Evolutionary conservation across 1,140 invertebrate species (phyloP).

Genomic region (Megalonaias nervosa): DNA sequence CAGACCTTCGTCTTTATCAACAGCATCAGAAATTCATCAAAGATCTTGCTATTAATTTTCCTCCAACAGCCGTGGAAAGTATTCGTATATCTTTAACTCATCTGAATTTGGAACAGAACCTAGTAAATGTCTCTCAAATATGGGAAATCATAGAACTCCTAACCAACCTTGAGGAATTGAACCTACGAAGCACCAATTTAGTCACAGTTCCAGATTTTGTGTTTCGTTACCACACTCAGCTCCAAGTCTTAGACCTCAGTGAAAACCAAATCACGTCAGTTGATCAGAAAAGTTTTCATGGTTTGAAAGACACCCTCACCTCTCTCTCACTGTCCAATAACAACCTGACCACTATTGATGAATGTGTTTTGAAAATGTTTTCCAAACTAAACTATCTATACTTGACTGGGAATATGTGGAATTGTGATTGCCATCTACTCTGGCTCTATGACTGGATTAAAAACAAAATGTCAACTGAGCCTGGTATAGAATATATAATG

Average conservation of each 20-base stretch:
- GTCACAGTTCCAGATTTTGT: conserved; percentile 39
- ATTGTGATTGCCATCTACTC: conserved; percentile 51
- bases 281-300: conserved; percentile 35
- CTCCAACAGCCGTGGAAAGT: conserved; percentile 20
- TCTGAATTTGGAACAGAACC: conserved; percentile 26
- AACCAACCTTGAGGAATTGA: conserved; percentile 28
- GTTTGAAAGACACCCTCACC: conserved; percentile 40
- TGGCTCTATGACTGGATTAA: conserved; percentile 49
- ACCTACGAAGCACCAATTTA: conserved; percentile 36
- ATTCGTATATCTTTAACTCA: conserved; percentile 27
- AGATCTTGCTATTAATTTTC: not conserved
- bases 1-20: conserved; percentile 38
- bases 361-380: conserved; percentile 53
- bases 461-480: not conserved
- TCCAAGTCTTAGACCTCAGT: conserved; percentile 41
- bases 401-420: conserved; percentile 43
- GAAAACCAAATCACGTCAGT: conserved; percentile 43
- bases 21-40: conserved; percentile 33
- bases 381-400: conserved; percentile 32
- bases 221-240: conserved; percentile 37
- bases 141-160: conserved; percentile 42
- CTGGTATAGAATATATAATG: conserved; percentile 3
- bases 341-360: conserved; percentile 41
- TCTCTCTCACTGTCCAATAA: conserved; percentile 44
- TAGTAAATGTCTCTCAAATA: conserved; percentile 26